Conservation (phyloP, 2,797 vertebrate species). For the Sebastes taczanowskii region DNA sequence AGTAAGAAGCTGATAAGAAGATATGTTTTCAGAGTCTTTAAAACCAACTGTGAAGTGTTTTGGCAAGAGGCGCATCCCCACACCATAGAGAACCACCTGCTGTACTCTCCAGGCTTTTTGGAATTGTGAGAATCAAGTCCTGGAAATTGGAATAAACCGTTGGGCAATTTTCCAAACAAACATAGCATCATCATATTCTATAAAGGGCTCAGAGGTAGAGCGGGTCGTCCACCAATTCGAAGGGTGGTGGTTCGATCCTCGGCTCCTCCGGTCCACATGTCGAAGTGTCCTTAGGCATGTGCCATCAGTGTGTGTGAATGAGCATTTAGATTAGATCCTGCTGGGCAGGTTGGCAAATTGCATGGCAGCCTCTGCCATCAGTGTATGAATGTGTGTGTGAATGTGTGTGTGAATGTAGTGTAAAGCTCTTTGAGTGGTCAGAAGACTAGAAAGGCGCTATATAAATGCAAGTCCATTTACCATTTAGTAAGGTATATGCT, state of each 20-base stretch:
- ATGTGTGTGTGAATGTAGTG: not conserved
- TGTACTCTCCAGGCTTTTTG: not conserved
- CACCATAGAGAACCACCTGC: not conserved
- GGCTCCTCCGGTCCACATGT: no score
- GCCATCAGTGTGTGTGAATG: no score
- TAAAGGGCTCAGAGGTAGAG: not conserved
- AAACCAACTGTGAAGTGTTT: not conserved
- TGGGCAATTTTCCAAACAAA: not conserved
- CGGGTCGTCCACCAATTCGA: no score
- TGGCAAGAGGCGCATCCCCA: not conserved
- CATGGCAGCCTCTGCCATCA: no score
- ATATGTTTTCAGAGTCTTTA: not conserved
- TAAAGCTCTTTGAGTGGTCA: not conserved
- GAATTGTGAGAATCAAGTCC: constrained; percentile 26
- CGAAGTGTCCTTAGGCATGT: no score
- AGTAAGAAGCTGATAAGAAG: not conserved
- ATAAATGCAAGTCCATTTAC: not conserved
- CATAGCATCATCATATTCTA: not conserved
- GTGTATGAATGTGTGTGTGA: not conserved
- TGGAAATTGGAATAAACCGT: not conserved
- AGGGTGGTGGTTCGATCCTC: no score
- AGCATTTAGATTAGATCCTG: no score
- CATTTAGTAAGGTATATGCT: not conserved
- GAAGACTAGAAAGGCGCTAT: not conserved
- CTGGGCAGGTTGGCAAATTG: no score